Evolutionary conservation across 2,797 vertebrate genomes (phyloP), one percentile per base, ranked within the genome.

Genomic region (Limnodromus scolopaceus): DNA sequence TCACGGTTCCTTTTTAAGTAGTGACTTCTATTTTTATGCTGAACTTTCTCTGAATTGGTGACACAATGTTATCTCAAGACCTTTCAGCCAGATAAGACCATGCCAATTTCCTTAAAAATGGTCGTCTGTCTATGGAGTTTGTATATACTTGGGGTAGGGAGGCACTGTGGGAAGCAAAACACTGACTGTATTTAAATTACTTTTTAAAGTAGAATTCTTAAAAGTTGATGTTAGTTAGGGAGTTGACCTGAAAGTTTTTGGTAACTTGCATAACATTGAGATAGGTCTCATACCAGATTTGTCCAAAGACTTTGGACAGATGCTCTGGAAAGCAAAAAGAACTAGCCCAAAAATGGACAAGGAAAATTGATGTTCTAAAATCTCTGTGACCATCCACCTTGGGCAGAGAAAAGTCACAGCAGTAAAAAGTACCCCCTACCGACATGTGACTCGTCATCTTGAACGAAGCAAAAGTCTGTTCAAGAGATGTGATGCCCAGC

Each of bases 41-140:
- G 85, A 84, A 82, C 92, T 93, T 96, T 95, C 66, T 94, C 58
- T 92, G 53, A 45, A 5, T 30, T 74, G 60, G 83, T 88, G 85
- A 66, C 63, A 96, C 58, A 92, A 92, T 96, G 85, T 95, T 94
- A 96, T 96, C 92, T 95, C 76, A 90, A 77, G 84, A 89, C 51
- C 71, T 89, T 92, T 91, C 75, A 85, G 54, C 17, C 51, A 70
- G 83, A 93, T 90, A 86, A 96, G 83, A 60, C 70, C 63, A 63
- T 18, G 16, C 61, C 76, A 79, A 34, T 82, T 95, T 92, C 70
- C 72, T 88, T 46, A 81, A 38, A 92, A 93, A 75, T 32, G 39
- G 24, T 84, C 57, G 75, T 86, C 75, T 84, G 39, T 82, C 65
- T 81, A 3, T 55, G 48, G n/a, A 54, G 86, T 95, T 92, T 66